Conservation (phyloP, 2,888 invertebrate species). For the Erebia aethiops region DNA sequence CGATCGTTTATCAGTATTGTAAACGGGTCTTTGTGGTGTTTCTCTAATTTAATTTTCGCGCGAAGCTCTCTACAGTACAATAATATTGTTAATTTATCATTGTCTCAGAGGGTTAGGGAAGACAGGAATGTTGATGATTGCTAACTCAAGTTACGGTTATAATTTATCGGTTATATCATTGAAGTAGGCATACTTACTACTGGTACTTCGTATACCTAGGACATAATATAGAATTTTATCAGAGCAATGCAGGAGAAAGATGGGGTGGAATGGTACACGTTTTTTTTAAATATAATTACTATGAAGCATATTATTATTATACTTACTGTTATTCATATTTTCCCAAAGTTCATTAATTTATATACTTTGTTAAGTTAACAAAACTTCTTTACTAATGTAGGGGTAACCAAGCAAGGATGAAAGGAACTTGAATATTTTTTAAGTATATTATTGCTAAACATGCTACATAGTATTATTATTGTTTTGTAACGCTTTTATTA, state of each 20-base stretch:
- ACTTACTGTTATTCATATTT: no score
- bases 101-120: conserved; percentile 51
- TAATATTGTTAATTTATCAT: conserved; percentile 76
- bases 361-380: no score
- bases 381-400: no score
- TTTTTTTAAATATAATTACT: background rate
- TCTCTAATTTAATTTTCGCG: conserved; percentile 66
- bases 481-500: no score
- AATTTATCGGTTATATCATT: background rate
- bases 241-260: background rate
- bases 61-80: conserved; percentile 52
- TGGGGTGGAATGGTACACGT: background rate
- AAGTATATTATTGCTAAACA: no score
- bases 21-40: conserved; percentile 43
- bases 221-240: background rate
- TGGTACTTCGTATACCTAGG: background rate
- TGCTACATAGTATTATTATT: no score
- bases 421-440: no score
- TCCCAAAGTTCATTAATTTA: no score
- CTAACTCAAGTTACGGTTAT: conserved; percentile 27
- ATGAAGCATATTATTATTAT: no score
- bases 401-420: no score
- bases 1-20: conserved; percentile 7
- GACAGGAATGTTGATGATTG: conserved; percentile 44
- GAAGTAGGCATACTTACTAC: background rate